Evolutionary conservation across 1,140 invertebrate species (phyloP).

Genomic region (Trachymyrmex septentrionalis): DNA sequence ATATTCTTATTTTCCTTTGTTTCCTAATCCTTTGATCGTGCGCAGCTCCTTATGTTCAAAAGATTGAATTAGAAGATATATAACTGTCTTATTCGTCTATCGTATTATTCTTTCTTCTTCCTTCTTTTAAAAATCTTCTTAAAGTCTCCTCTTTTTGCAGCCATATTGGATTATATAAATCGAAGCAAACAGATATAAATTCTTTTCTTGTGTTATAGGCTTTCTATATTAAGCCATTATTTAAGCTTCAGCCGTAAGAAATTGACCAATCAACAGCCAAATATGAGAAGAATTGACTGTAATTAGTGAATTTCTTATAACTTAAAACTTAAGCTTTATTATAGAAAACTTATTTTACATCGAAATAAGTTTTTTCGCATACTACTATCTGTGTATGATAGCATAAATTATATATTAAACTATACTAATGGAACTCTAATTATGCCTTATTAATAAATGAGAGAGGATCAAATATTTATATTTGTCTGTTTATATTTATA

Average conservation of each 20-base stretch:
- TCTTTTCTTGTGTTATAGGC: not conserved
- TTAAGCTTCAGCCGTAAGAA: no score
- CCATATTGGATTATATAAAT: conserved; percentile 1
- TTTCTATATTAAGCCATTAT: no score
- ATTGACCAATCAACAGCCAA: no score
- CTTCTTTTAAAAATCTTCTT: not conserved
- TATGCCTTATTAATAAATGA: not conserved
- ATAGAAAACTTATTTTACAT: no score
- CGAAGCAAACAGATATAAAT: not conserved
- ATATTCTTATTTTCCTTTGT: no score
- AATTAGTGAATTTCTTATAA: no score
- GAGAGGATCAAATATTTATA: not conserved
- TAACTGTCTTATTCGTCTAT: not conserved
- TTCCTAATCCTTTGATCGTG: no score
- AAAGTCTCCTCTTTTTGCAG: not conserved
- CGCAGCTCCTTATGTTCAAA: not conserved
- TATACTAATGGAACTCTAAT: not conserved
- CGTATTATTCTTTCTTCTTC: conserved; percentile 40
- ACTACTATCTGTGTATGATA: not conserved
- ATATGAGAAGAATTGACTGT: no score
- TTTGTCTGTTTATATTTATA: not conserved
- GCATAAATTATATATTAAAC: not conserved
- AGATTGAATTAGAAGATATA: conserved; percentile 1
- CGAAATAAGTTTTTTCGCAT: conserved; percentile 1
- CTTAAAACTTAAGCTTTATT: no score